Evolutionary conservation across 2,113 vertebrate genomes (phyloP).

Genomic region (Archilochus colubris): DNA sequence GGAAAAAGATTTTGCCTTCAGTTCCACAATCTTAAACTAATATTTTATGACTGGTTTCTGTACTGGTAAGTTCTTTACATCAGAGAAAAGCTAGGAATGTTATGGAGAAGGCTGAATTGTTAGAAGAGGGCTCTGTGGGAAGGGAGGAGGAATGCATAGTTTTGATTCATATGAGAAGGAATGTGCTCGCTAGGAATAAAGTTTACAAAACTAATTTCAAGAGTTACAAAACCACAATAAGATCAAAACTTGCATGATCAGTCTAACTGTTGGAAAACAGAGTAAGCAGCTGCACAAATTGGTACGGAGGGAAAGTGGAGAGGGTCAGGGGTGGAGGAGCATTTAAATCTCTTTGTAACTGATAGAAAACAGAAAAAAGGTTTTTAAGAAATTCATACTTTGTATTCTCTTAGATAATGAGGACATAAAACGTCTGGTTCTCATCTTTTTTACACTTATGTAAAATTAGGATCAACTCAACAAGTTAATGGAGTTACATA

Average conservation of each 20-base stretch:
- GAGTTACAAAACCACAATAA: background rate
- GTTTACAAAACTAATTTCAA: conserved; percentile 19
- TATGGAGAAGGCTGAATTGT: background rate
- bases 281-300: background rate
- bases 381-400: conserved; percentile 15
- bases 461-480: conserved; percentile 64
- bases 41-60: background rate
- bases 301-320: background rate
- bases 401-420: conserved; percentile 29
- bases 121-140: background rate
- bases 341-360: conserved; percentile 1
- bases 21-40: background rate
- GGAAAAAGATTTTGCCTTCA: background rate
- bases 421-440: conserved; percentile 49
- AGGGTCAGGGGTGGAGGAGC: conserved; percentile 24
- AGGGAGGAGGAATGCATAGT: background rate
- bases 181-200: background rate
- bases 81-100: background rate
- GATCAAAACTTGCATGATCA: conserved; percentile 2
- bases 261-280: background rate
- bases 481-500: conserved; percentile 66
- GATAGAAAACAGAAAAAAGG: conserved; percentile 25
- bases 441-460: conserved; percentile 66
- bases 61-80: background rate
- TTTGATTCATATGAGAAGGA: conserved; percentile 37